Percentiles rank a stretch among this genome's conserved stretches.
Conservation (phyloP, 2,797 vertebrate genomes). For the Borostomias antarcticus region DNA sequence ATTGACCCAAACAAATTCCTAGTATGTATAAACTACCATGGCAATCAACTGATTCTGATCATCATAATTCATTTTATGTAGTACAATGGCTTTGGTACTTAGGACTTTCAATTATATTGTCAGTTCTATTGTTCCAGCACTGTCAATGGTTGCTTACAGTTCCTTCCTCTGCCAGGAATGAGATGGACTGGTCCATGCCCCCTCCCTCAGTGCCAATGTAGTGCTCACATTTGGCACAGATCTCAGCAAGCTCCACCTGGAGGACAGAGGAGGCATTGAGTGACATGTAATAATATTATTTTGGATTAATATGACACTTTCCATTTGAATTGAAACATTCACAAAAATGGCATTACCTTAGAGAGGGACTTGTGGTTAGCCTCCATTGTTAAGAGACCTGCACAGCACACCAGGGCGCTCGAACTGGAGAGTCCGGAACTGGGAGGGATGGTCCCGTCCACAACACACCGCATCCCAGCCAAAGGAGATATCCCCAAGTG, state of each 20-base stretch:
- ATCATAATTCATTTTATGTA: too few relatives aligned
- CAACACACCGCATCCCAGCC: slow-evolving; percentile 89
- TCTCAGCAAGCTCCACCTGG: slow-evolving; percentile 91
- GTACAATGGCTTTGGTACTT: too few relatives aligned
- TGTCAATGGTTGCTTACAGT: slow-evolving; percentile 74
- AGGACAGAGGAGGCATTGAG: slow-evolving; percentile 44
- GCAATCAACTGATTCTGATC: too few relatives aligned
- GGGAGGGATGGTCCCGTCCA: slow-evolving; percentile 92
- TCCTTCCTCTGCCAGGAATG: slow-evolving; percentile 93
- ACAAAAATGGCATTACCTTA: slow-evolving; percentile 79
- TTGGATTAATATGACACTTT: not conserved
- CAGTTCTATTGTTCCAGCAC: not conserved
- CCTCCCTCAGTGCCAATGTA: slow-evolving; percentile 97
- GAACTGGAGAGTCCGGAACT: slow-evolving; percentile 97
- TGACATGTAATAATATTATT: not conserved
- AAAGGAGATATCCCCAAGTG: slow-evolving; percentile 79
- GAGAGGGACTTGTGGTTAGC: slow-evolving; percentile 88
- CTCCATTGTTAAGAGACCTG: slow-evolving; percentile 86
- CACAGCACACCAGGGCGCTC: slow-evolving; percentile 94
- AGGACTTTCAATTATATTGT: too few relatives aligned
- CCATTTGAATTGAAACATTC: not conserved
- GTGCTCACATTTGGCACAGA: slow-evolving; percentile 89
- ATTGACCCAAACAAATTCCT: too few relatives aligned
- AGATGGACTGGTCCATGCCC: slow-evolving; percentile 99
- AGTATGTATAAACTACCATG: too few relatives aligned